Evolutionary conservation across 2,113 vertebrate species (phyloP).

Genomic region (Vireo altiloquus): DNA sequence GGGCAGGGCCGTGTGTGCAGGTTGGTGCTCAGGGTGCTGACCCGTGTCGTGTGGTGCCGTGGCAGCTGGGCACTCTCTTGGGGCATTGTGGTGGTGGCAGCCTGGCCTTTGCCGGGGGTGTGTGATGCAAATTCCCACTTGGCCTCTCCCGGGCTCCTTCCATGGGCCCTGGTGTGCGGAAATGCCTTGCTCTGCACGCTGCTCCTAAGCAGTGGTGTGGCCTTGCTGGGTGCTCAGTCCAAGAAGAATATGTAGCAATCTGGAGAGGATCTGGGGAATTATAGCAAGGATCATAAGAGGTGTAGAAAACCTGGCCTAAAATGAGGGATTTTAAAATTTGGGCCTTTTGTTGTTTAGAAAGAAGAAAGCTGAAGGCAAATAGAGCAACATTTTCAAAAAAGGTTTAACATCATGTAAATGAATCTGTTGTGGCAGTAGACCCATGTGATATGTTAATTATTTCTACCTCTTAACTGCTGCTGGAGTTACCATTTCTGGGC

Average conservation of each 20-base stretch:
- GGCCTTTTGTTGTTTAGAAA: background rate
- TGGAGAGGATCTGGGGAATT: background rate
- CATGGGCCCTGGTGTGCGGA: rapidly evolving
- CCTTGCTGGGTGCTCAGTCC: background rate
- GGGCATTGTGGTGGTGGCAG: rapidly evolving
- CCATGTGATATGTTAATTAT: background rate
- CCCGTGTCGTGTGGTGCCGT: rapidly evolving
- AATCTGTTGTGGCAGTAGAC: background rate
- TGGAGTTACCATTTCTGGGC: background rate
- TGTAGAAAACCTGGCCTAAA: background rate
- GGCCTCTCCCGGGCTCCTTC: rapidly evolving
- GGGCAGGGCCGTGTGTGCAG: background rate
- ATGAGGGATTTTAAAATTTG: background rate
- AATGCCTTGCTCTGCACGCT: background rate
- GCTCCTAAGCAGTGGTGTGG: background rate
- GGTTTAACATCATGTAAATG: background rate
- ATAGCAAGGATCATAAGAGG: background rate
- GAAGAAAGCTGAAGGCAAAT: background rate
- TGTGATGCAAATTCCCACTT: rapidly evolving
- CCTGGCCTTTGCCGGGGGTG: background rate
- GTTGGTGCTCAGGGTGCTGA: rapidly evolving
- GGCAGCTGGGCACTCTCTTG: background rate
- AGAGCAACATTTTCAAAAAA: background rate
- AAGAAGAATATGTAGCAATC: background rate
- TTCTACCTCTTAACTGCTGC: background rate